Percentiles rank a stretch among this genome's conserved stretches.
Conservation (phyloP, 2,888 invertebrate genomes). For the Rotaria sp. region DNA sequence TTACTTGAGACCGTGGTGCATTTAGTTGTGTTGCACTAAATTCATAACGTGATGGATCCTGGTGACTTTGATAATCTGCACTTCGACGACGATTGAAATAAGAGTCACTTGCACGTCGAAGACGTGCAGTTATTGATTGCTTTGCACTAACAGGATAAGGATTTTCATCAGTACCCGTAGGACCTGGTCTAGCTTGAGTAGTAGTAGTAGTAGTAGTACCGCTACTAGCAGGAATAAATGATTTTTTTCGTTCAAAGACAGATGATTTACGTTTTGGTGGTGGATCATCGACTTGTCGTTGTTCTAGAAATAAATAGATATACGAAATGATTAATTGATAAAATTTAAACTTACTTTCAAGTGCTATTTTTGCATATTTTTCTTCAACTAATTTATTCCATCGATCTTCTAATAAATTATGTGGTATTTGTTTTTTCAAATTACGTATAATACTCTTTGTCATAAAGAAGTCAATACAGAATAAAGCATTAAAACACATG, state of each 20-base stretch:
- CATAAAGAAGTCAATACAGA: not conserved
- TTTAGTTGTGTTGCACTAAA: no score
- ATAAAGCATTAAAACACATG: not conserved
- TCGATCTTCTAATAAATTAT: not conserved
- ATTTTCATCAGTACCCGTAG: not conserved
- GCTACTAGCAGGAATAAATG: not conserved
- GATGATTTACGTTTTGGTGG: not conserved
- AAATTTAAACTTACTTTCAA: not conserved
- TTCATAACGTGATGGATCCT: not conserved
- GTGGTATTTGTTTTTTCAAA: not conserved
- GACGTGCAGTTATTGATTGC: not conserved
- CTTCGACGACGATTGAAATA: not conserved
- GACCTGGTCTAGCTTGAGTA: not conserved
- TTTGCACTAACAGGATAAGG: not conserved
- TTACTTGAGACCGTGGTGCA: not conserved
- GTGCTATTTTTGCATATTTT: not conserved
- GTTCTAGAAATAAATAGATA: not conserved
- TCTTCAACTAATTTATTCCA: constrained; percentile 1
- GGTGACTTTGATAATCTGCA: not conserved
- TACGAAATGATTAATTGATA: not conserved
- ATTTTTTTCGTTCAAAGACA: not conserved
- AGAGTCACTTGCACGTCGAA: not conserved
- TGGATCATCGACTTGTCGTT: not conserved
- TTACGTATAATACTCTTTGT: not conserved
- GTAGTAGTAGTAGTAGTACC: not conserved